Conservation (phyloP, 1,140 invertebrate genomes). For the Lasaia peninsularis region DNA sequence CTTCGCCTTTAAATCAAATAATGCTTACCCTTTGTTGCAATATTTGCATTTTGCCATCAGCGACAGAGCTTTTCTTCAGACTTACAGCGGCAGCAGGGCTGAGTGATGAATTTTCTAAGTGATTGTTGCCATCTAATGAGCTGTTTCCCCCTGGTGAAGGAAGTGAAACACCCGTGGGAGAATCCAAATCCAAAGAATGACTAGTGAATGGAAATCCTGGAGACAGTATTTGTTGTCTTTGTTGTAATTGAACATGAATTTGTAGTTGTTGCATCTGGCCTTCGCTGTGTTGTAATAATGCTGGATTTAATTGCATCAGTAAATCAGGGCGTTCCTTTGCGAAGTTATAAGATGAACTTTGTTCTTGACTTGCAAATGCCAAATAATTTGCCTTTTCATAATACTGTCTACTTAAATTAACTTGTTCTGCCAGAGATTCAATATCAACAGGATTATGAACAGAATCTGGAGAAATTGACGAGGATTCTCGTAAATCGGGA, state of each 20-base stretch:
- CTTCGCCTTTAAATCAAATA: conserved; percentile 78
- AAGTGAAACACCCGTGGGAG: conserved; percentile 86
- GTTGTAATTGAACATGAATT: conserved; percentile 83
- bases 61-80: conserved; percentile 76
- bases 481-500: conserved; percentile 76
- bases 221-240: conserved; percentile 81
- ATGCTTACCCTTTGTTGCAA: conserved; percentile 92
- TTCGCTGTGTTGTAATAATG: conserved; percentile 67
- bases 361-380: conserved; percentile 75
- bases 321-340: conserved; percentile 69
- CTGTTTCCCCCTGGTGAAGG: conserved; percentile 86
- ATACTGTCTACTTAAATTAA: conserved; percentile 75
- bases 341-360: conserved; percentile 62
- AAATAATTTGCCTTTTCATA: conserved; percentile 75
- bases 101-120: conserved; percentile 79
- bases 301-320: conserved; percentile 68
- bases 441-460: conserved; percentile 83
- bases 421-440: conserved; percentile 83
- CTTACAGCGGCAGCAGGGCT: conserved; percentile 82
- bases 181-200: conserved; percentile 84
- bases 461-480: conserved; percentile 81
- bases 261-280: conserved; percentile 83
- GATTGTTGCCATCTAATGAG: conserved; percentile 80
- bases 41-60: conserved; percentile 86
- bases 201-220: conserved; percentile 84